These are phyloP conservation scores for Poeciliopsis turrubarensis DNA, from an alignment of 2,113 vertebrate genomes.

Conservation along the genomic window DNA sequence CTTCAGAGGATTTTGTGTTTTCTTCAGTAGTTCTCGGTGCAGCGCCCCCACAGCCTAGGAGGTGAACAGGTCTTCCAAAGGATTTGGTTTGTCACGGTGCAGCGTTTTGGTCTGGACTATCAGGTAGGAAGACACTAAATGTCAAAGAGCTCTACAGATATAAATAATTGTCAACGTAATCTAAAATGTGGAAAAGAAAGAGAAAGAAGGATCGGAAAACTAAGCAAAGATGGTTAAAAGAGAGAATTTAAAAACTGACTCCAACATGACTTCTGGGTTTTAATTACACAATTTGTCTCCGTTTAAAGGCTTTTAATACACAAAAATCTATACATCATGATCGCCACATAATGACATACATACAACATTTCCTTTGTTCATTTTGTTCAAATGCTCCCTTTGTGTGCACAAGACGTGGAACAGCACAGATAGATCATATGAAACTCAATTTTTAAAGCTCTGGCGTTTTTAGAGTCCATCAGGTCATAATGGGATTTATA, in stretches of 20 bases:
- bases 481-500: slow-evolving; percentile 42
- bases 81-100: no score
- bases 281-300: slow-evolving; percentile 26
- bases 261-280: not conserved
- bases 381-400: slow-evolving; percentile 25
- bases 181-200: slow-evolving; percentile 24
- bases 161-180: slow-evolving; percentile 64
- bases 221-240: not conserved
- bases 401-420: slow-evolving; percentile 15
- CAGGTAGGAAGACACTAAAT: not conserved
- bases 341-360: slow-evolving; percentile 1
- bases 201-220: not conserved
- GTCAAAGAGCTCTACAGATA: slow-evolving; percentile 23
- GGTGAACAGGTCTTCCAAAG: no score
- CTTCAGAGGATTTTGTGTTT: no score
- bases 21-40: no score
- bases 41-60: no score
- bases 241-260: not conserved
- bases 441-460: slow-evolving; percentile 44
- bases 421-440: slow-evolving; percentile 51
- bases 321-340: not conserved
- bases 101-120: no score
- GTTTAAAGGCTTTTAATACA: slow-evolving; percentile 30
- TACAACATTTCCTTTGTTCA: not conserved
- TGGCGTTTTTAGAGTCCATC: slow-evolving; percentile 32